Evolutionary conservation across 2,113 vertebrate species (phyloP).

Genomic region (Columbina picui): DNA sequence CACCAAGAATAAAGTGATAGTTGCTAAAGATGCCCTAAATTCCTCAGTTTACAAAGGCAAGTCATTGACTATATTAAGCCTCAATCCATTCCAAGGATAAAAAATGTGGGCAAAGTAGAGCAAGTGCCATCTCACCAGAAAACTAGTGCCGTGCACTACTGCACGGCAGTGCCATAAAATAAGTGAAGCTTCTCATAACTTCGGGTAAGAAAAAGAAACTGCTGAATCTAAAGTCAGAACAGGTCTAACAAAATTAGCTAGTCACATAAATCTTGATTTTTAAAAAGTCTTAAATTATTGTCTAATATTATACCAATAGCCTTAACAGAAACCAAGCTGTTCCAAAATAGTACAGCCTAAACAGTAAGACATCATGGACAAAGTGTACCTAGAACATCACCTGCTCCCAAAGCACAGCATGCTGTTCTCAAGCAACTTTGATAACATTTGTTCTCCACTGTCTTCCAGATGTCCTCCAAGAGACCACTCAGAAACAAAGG

Average conservation of each 20-base stretch:
- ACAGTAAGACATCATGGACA: background rate
- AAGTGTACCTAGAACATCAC: background rate
- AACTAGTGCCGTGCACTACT: background rate
- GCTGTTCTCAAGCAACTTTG: background rate
- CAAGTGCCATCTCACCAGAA: background rate
- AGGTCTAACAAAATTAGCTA: background rate
- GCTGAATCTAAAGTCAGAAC: background rate
- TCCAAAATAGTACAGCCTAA: background rate
- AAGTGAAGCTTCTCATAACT: background rate
- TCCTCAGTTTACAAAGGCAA: background rate
- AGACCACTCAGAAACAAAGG: background rate
- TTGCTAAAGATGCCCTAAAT: background rate
- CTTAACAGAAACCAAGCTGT: background rate
- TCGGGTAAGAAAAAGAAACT: background rate
- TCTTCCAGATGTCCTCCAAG: background rate
- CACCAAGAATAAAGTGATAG: background rate
- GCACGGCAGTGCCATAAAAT: background rate
- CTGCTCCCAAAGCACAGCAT: background rate
- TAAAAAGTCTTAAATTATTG: background rate
- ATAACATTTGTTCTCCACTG: background rate
- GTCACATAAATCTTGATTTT: background rate
- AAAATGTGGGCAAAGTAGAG: background rate
- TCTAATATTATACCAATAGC: background rate
- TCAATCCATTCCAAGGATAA: background rate
- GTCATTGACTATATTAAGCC: background rate